phyloP scores from a whole-genome alignment of 1,140 invertebrate species.

The Anastrepha obliqua region DNA sequence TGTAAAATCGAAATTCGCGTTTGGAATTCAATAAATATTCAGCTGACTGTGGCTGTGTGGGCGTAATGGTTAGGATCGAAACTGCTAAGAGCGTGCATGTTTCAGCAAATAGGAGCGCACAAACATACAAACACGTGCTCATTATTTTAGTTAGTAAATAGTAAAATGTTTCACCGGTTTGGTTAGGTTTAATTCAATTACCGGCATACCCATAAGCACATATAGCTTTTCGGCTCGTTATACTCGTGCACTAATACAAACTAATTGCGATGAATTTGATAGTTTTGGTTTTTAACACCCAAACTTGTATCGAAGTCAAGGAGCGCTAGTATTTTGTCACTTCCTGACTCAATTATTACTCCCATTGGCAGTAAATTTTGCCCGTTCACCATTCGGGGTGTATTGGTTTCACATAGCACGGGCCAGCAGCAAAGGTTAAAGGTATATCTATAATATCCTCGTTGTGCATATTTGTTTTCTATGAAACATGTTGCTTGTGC shows the following conservation, averaged over 20 bases:
- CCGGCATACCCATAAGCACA: neutral
- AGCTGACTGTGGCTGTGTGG: too few species aligned
- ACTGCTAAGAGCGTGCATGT: neutral
- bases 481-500: too few species aligned
- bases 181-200: neutral
- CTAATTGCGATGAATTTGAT: too few species aligned
- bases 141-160: neutral
- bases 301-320: neutral
- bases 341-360: neutral
- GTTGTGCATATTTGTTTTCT: too few species aligned
- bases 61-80: neutral
- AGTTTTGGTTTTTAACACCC: neutral
- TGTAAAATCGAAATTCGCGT: neutral
- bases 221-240: neutral
- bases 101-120: neutral
- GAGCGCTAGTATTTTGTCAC: neutral
- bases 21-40: neutral
- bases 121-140: neutral
- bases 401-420: neutral
- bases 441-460: too few species aligned
- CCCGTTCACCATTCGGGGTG: neutral
- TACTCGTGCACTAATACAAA: neutral
- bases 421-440: too few species aligned
- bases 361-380: neutral
- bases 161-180: neutral